Evolutionary conservation across 2,797 vertebrate species (phyloP), one percentile per base, ranked within the genome.

Genomic region (Poeciliopsis presidionis): DNA sequence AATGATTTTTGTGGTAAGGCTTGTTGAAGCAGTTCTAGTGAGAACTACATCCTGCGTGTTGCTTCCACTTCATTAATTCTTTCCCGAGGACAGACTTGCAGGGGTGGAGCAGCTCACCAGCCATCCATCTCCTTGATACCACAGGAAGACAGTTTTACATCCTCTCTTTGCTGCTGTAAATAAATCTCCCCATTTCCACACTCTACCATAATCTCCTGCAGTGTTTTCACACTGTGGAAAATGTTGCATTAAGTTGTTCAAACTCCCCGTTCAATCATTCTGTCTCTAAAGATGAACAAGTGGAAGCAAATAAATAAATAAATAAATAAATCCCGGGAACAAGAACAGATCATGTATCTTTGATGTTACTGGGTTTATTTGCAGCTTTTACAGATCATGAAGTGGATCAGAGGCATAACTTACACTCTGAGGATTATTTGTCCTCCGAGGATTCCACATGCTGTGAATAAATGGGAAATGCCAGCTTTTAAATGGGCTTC

Each of bases 401-500:
- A 82, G 59, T 73, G 81, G 81, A 71, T 79, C 80, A 86, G n/a
- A 76, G 70, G 2, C 25, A 41, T 33, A 30, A 46, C 36, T 41
- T 43, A 57, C 63, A 55, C 81, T 88, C 84, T 76, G 70, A 86
- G 8, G 81, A 74, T 72, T 47, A 41, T 76, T 13, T 61, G 46
- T 41, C 55, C 47, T 81, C 39, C 65, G 78, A 72, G 75, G 61
- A 81, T 79, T 81, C 74, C 57, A 33, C 1, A 4, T 11, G 72
- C 81, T 59, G 74, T 45, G 7, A 69, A 57, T 74, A 81, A 45
- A 45, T 43, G 16, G 20, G 25, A 86, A 85, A 81, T 18, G 71
- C 71, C 51, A 74, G 81, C 63, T 84, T 86, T 79, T 70, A 80
- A 59, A 79, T 7, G 79, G 86, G 79, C 85, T 78, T 80, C 74